Percentiles rank a stretch among this genome's conserved stretches.
phyloP scores from a whole-genome alignment of 1,140 invertebrate genomes.

The Streblospio benedicti region DNA sequence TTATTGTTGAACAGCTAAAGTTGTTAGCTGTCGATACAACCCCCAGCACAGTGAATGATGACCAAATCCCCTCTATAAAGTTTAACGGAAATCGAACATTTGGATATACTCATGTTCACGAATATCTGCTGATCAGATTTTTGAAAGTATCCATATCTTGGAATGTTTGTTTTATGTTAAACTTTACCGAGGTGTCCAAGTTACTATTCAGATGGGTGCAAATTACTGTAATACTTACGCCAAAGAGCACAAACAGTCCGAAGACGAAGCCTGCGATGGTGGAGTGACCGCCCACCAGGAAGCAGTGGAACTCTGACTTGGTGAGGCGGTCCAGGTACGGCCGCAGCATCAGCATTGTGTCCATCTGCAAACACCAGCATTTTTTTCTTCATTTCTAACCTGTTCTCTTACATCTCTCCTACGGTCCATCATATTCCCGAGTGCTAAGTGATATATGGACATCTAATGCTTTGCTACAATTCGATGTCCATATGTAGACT shows the following conservation, averaged over 20 bases:
- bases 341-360: slow-evolving; percentile 14
- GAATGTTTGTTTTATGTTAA: too few species aligned
- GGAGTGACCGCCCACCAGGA: slow-evolving; percentile 13
- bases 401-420: not conserved
- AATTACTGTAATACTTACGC: not conserved
- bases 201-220: too few species aligned
- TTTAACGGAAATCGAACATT: too few species aligned
- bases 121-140: too few species aligned
- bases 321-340: slow-evolving; percentile 12
- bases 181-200: too few species aligned
- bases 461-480: not conserved
- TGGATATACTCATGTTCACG: too few species aligned
- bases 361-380: slow-evolving; percentile 13
- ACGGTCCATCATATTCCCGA: not conserved
- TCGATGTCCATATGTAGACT: too few species aligned
- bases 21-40: too few species aligned
- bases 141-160: too few species aligned
- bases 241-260: slow-evolving; percentile 10
- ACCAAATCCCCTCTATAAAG: too few species aligned
- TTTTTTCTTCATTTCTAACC: not conserved
- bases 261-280: slow-evolving; percentile 15
- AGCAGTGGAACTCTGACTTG: slow-evolving; percentile 14
- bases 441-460: not conserved
- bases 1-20: too few species aligned
- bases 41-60: too few species aligned